Base-by-base conservation (phyloP, 2,113 vertebrate species). In the Progne subis region DNA sequence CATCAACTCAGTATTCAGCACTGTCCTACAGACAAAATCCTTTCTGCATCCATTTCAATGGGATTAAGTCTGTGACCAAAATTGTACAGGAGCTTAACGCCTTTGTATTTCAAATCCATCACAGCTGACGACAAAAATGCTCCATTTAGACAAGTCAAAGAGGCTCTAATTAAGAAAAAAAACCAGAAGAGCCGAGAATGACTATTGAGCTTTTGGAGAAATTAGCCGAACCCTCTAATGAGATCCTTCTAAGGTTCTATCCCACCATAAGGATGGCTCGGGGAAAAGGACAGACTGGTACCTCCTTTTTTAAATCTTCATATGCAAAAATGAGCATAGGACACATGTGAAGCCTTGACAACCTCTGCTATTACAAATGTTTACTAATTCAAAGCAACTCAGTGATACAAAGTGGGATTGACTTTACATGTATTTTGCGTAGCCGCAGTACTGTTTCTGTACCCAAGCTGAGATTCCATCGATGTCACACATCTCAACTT, bases 261-360 rank as follows among this genome's bases (percentile, higher is more conserved):
- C 14, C 23, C 47, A 71, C 14, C 43, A 29, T 25, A 55, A 34
- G 8, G 46, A 19, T 49, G 63, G 63, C 17, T 37, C 0, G 0
- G 16, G 12, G 18, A 32, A 74, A 82, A 55, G 20, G 32, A 88
- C 29, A 6, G 52, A 50, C 18, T 65, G 25, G 63, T 1, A 75
- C 6, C 26, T 84, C 44, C 47, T 75, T 81, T 31, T 29, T 14
- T 57, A 74, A 74, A 63, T 18, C 44, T 59, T 56, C 64, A 32
- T 12, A 57, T 5, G 15, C 12, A 75, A 72, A 87, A 41, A 9
- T 3, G 9, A 68, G 18, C 19, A 76, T 0, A 85, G 41, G 53
- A 49, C 52, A 61, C 8, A 4, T 0, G 2, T 10, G 16, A 37
- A 84, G 39, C 29, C 23, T 32, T 67, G 52, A 50, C 10, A 57